Base-by-base conservation (phyloP, 1,140 invertebrate species). In the Grapholita molesta region DNA sequence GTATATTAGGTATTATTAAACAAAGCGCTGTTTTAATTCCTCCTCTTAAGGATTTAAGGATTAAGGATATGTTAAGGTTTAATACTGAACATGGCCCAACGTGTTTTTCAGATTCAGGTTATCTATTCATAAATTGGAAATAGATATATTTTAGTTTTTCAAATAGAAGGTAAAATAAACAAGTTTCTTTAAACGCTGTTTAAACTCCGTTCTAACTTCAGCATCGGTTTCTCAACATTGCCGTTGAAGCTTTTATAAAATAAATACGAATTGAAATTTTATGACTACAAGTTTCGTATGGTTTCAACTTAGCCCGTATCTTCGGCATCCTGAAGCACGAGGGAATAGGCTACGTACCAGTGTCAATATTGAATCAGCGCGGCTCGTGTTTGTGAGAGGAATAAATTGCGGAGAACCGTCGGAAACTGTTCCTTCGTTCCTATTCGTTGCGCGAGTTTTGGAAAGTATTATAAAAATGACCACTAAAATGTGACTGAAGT, bases 331-430 rank as follows among this genome's bases (percentile, higher is more conserved):
- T 75, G 71, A 76, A 85, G 74, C 81, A 78, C 80, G 64, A 69
- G 78, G 78, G 78, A 83, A 79, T 84, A 76, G 75, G 72, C 79
- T 84, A 83, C 79, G 77, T 79, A 76, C 79, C 72, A 75, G 73
- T 80, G 80, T 88, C 84, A 88, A 86, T 88, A 86, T 86, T 88
- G 80, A 84, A 86, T 81, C 80, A 84, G 76, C 77, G 65, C 75
- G 73, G 78, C 69, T 82, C 78, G 76, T 82, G 82, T 85, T 85
- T 84, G 82, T 85, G 80, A 80, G 82, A 73, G 73, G 84, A 85
- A 86, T 85, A 84, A 85, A 86, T 85, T 84, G 80, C 77, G 75
- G 72, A 69, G 70, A 76, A 67, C 74, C 74, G 70, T 68, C 75
- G 76, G 76, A 81, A 82, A 83, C 73, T 75, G 42, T 48, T 48